These are phyloP conservation scores for Diogma glabrata DNA, from an alignment of 2,888 invertebrate genomes.

Conservation along the genomic window DNA sequence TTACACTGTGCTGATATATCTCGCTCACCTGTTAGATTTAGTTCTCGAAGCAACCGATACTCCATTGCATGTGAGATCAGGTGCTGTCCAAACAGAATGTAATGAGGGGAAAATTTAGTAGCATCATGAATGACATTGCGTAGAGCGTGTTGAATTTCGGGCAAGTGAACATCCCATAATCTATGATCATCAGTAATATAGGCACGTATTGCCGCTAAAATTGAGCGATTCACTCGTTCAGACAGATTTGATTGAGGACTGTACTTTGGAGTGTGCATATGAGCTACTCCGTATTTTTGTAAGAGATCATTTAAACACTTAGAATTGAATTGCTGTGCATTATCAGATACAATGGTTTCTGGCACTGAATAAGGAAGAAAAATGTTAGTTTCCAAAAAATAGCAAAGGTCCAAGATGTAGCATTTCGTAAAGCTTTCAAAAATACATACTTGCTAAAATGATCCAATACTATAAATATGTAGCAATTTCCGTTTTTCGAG, in stretches of 20 bases:
- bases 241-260: background rate
- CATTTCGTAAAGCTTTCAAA: background rate
- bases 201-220: background rate
- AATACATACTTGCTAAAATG: background rate
- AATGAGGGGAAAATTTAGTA: background rate
- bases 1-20: background rate
- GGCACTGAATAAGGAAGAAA: background rate
- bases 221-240: background rate
- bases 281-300: background rate
- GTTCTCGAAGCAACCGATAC: background rate
- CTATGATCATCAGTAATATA: background rate
- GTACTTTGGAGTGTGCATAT: background rate
- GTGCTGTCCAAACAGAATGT: background rate
- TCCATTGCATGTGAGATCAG: background rate
- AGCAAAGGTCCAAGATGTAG: background rate
- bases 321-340: background rate
- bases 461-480: background rate
- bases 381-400: background rate
- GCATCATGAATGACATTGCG: background rate
- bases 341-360: background rate
- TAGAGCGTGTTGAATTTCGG: background rate
- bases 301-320: background rate
- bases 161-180: background rate
- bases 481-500: background rate
- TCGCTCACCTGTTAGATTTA: background rate